Base-by-base conservation (phyloP, 2,888 invertebrate genomes). In the Drosophila percnosoma region DNA sequence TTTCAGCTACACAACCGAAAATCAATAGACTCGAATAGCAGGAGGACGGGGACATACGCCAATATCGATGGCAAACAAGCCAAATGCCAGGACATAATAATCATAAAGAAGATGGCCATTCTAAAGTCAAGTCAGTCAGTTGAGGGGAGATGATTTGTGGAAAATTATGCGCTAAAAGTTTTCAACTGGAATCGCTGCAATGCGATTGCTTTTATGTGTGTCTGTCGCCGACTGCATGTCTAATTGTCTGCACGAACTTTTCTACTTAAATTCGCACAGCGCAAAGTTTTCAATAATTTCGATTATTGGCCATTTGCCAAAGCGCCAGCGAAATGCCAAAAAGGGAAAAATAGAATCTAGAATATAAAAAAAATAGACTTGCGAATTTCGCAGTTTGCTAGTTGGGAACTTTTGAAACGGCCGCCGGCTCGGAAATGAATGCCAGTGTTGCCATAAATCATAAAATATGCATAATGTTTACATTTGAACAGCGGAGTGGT, bases 371-470 rank as follows among this genome's bases (percentile, higher is more conserved):
- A 67, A 64, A 48, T 55, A 66, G 65, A 74, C 76, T 77, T 68
- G 81, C 54, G 75, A 68, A 73, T 48, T 69, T 61, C 66, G 62
- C 59, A 55, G 68, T 74, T 82, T 74, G 73, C 59, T 60, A 55
- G 54, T 55, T 55, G 38, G 8, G 63, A 86, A 75, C 62, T 69
- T 73, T 67, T 78, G 62, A 38, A 55, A 38, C 73, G 59, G 75
- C 75, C 72, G 72, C 51, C 67, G 73, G 81, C 67, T 59, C 75
- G 80, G 89, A 83, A 88, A 83, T 89, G 89, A 90, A 91, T 91
- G 91, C 87, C 91, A 91, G 89, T 89, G 87, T 89, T 91, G 87
- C 91, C 90, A 91, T 91, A 91, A 91, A 91, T 91, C 90, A 91
- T 88, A 80, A 84, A 89, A 81, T 90, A 90, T 91, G 89, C 90